Evolutionary conservation across 2,797 vertebrate genomes (phyloP), one percentile per base, ranked within the genome.

Genomic region (Chelmon rostratus): DNA sequence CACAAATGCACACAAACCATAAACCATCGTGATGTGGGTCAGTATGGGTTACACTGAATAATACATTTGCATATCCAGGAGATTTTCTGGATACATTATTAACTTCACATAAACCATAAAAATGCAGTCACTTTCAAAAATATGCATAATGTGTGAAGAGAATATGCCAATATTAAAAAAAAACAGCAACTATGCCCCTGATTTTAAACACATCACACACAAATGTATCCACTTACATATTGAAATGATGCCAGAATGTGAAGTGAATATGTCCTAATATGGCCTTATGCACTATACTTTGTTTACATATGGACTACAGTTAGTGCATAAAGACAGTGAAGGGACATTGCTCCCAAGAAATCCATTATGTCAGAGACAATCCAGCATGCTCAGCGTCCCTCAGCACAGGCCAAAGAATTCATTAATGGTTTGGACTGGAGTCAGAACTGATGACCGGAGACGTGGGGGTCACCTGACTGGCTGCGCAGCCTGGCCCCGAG

Each of bases 371-470:
- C n/a, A n/a, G 23, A 73, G 46, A 46, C 1, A 2, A 31, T 59
- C 52, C 52, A 16, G 33, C 53, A 49, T 38, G 47, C 70, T 76
- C 65, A 50, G 53, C 11, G 18, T 65, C 74, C 40, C 78, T 77
- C 66, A 67, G 80, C 56, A 1, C 4, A 80, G 49, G 57, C 78
- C 25, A 42, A 42, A 73, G 65, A 72, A 63, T 67, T 12, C 67
- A 84, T 50, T 76, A 59, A 87, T 79, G 81, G 57, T 72, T 73
- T 73, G 53, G 71, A 56, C 40, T 4, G 1, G 59, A 84, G 74
- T 79, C 68, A 50, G 59, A 47, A 56, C 42, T 70, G 67, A 85
- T 82, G 76, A 85, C 31, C 44, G 23, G 58, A 83, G 76, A 81
- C 25, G 21, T 23, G 52, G 42, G 64, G 77, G 77, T 86, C 78